Conservation (phyloP, 2,113 vertebrate genomes). For the Zosterops hypoxanthus region DNA sequence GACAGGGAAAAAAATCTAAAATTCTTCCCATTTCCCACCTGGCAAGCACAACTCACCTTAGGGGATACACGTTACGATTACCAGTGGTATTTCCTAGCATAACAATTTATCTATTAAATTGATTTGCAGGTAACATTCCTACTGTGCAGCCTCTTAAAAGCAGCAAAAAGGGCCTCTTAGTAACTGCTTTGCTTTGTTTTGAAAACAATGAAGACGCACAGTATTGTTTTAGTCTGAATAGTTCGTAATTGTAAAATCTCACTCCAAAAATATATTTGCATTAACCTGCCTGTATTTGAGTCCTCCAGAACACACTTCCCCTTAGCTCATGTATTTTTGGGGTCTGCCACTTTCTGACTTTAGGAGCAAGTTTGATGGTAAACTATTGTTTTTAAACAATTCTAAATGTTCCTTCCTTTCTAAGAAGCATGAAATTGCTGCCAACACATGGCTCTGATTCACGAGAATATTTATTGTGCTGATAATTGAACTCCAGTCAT, state of each 20-base stretch:
- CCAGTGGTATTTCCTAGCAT: neutral
- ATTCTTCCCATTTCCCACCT: neutral
- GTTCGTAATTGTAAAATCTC: neutral
- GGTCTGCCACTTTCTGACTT: constrained; percentile 14
- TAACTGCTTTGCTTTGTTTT: constrained; percentile 56
- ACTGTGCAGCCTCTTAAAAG: constrained; percentile 35
- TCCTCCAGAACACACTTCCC: neutral
- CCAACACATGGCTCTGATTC: constrained; percentile 70
- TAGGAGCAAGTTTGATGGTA: neutral
- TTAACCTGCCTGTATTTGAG: neutral
- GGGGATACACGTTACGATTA: accelerated
- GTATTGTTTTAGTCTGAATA: constrained; percentile 11
- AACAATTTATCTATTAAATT: neutral
- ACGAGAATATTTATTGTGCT: constrained; percentile 76
- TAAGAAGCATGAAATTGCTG: constrained; percentile 65
- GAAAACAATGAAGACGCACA: constrained; percentile 46
- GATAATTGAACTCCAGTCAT: constrained; percentile 78
- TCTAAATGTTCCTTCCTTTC: constrained; percentile 61
- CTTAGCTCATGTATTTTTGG: neutral
- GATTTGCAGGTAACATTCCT: constrained; percentile 30
- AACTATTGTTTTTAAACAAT: constrained; percentile 59
- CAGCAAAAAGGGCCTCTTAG: constrained; percentile 33
- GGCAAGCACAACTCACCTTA: neutral
- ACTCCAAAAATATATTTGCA: neutral
- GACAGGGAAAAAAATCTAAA: neutral